phyloP scores from a whole-genome alignment of 2,113 vertebrate genomes.

The Forbesichthys papilliferus region DNA sequence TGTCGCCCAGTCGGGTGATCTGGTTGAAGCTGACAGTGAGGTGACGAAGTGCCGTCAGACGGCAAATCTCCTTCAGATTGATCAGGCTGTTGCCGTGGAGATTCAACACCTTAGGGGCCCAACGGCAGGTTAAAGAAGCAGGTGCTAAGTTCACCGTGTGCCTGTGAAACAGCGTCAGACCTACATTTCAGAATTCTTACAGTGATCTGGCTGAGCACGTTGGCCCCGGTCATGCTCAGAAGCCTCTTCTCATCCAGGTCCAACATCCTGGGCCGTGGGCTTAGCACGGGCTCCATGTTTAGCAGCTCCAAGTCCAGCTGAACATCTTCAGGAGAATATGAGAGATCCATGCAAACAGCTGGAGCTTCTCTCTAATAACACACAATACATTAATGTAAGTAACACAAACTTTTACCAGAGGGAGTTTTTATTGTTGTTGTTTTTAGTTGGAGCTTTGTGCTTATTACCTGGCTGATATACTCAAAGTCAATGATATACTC shows the following conservation, averaged over 20 bases:
- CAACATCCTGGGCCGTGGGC: constrained; percentile 73
- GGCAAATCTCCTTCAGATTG: constrained; percentile 78
- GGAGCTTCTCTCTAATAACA: constrained; percentile 48
- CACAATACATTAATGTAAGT: too few relatives aligned
- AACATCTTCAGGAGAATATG: constrained; percentile 37
- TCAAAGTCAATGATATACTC: constrained; percentile 84
- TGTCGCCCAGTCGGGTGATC: constrained; percentile 80
- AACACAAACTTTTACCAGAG: not conserved
- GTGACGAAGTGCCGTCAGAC: constrained; percentile 72
- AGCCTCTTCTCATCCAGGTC: constrained; percentile 79
- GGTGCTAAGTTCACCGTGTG: not conserved
- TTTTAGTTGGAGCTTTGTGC: not conserved
- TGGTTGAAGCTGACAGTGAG: constrained; percentile 82
- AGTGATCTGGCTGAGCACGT: constrained; percentile 81
- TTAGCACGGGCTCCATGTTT: constrained; percentile 77
- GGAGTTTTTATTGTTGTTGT: not conserved
- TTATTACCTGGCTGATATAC: constrained; percentile 74
- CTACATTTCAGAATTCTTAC: constrained; percentile 60
- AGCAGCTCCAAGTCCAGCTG: constrained; percentile 72
- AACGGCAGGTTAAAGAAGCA: not conserved
- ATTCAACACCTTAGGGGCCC: constrained; percentile 75
- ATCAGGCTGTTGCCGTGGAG: constrained; percentile 83
- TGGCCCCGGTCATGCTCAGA: constrained; percentile 75
- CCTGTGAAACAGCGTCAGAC: not conserved
- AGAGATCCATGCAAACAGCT: not conserved